Conservation (phyloP, 2,113 vertebrate genomes). For the Reinhardtius hippoglossoides region DNA sequence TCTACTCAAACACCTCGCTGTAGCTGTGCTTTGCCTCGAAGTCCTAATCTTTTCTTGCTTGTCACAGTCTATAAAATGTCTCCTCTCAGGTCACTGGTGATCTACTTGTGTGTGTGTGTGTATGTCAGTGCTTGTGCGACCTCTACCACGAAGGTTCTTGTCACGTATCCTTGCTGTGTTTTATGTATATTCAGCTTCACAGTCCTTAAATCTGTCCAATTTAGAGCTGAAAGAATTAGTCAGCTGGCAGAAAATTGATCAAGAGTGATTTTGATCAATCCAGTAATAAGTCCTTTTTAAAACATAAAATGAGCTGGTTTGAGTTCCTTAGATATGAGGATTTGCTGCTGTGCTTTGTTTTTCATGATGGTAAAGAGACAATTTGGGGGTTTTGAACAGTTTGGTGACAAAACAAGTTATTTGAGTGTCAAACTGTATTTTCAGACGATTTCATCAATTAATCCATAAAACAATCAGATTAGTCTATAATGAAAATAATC, state of each 20-base stretch:
- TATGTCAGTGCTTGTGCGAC: not conserved
- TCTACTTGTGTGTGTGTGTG: not conserved
- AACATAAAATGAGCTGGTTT: not conserved
- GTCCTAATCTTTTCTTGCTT: not conserved
- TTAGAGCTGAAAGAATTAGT: too few relatives aligned
- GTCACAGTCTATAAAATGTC: constrained; percentile 1
- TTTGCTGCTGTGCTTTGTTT: constrained; percentile 3
- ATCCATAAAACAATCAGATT: too few relatives aligned
- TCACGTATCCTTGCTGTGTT: not conserved
- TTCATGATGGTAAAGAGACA: too few relatives aligned
- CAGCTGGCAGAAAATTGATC: too few relatives aligned
- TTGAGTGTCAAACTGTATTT: not conserved
- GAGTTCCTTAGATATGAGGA: not conserved
- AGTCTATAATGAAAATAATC: too few relatives aligned
- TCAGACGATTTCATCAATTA: too few relatives aligned
- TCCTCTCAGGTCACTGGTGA: not conserved
- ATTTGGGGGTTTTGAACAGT: too few relatives aligned
- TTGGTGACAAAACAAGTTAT: not conserved
- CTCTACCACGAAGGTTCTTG: not conserved
- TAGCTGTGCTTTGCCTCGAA: not conserved
- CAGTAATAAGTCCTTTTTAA: not conserved
- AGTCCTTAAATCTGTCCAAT: too few relatives aligned
- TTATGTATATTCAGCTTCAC: not conserved
- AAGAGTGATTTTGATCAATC: too few relatives aligned
- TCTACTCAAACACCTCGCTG: not conserved